A percentile compares a stretch with the other conserved stretches of the same genome.
Conservation (phyloP, 2,113 vertebrate species). For the Colius striatus region DNA sequence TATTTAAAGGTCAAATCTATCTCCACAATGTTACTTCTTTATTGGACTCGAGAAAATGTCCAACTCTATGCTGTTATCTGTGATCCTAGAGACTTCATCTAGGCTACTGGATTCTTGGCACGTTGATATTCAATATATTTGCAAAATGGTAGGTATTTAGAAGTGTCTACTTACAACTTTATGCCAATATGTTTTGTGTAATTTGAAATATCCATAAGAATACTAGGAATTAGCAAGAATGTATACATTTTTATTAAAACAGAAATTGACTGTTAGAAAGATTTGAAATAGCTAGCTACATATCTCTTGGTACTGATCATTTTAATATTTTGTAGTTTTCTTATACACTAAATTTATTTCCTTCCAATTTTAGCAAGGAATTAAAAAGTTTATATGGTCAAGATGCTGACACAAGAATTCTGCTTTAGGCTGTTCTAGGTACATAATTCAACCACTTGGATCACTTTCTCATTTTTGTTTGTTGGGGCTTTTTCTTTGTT, state of each 20-base stretch:
- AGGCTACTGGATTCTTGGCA: background rate
- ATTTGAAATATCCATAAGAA: background rate
- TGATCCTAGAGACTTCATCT: background rate
- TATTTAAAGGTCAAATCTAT: background rate
- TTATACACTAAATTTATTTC: background rate
- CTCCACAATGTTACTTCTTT: background rate
- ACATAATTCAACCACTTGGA: background rate
- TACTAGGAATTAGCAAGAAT: background rate
- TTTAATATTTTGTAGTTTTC: background rate
- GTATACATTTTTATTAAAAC: background rate
- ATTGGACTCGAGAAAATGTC: background rate
- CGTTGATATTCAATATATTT: background rate
- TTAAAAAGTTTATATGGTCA: background rate
- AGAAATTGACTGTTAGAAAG: background rate
- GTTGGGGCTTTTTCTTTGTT: background rate
- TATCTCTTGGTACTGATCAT: background rate
- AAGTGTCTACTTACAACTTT: background rate
- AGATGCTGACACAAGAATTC: background rate
- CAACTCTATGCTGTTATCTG: background rate
- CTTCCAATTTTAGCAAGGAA: background rate
- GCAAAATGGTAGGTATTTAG: background rate
- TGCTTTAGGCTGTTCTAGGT: background rate
- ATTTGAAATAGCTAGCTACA: background rate
- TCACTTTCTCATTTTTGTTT: background rate
- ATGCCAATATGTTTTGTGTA: background rate